Percentiles rank a stretch among this genome's conserved stretches.
Evolutionary conservation across 1,140 invertebrate species (phyloP).

Genomic region (Eupeodes corollae): DNA sequence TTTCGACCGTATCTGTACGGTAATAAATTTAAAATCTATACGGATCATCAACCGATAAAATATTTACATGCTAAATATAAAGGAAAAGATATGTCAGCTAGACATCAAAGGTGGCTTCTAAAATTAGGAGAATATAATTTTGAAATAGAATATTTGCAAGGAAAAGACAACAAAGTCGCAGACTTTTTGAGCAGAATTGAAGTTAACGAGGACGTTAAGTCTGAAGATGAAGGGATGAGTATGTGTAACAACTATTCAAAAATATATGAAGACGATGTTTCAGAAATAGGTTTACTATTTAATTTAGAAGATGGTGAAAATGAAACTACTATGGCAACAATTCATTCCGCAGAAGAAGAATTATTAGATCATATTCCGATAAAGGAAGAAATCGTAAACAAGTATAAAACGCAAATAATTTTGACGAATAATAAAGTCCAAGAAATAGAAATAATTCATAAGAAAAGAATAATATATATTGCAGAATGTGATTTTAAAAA

Average conservation of each 20-base stretch:
- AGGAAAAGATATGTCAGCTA: conserved; percentile 2
- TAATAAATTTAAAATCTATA: background rate
- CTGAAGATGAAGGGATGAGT: too few species aligned
- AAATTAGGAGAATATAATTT: conserved; percentile 3
- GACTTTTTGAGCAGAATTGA: conserved; percentile 4
- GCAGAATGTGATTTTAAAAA: background rate
- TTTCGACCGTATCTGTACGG: conserved; percentile 14
- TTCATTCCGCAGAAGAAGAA: conserved; percentile 12
- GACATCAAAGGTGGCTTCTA: conserved; percentile 4
- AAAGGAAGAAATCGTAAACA: conserved; percentile 11
- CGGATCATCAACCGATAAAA: background rate
- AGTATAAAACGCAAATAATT: conserved; percentile 9
- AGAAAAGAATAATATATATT: conserved; percentile 2
- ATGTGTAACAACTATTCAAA: too few species aligned
- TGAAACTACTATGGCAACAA: conserved; percentile 5
- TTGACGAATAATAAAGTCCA: conserved; percentile 4
- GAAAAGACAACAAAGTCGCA: conserved; percentile 7
- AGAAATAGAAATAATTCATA: background rate
- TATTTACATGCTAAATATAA: conserved; percentile 4
- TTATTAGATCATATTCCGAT: conserved; percentile 8
- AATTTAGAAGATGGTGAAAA: conserved; percentile 7
- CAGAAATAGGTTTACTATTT: conserved; percentile 3
- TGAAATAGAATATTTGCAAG: conserved; percentile 9
- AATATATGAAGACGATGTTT: conserved; percentile 3
- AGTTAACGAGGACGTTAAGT: too few species aligned